A percentile compares a stretch with the other conserved stretches of the same genome.
Conservation (phyloP, 2,888 invertebrate genomes). For the Plebejus argus region DNA sequence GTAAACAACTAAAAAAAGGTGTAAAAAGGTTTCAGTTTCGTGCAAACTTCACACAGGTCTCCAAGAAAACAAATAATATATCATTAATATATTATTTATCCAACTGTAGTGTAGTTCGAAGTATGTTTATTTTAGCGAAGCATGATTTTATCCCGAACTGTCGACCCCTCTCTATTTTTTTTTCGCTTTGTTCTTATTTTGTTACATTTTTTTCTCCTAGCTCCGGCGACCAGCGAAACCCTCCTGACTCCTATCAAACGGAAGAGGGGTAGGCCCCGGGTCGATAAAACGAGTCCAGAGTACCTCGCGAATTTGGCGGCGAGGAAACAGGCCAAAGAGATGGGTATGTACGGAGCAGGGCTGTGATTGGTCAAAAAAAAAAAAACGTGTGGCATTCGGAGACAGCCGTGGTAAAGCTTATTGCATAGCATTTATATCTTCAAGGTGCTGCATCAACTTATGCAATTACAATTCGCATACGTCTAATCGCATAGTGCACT, state of each 20-base stretch:
- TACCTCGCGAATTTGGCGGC: conserved; percentile 69
- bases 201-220: conserved; percentile 37
- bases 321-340: conserved; percentile 66
- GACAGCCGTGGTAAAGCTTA: too few species aligned
- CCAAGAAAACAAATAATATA: neutral
- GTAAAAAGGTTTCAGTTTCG: neutral
- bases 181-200: conserved; percentile 35
- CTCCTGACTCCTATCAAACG: conserved; percentile 54
- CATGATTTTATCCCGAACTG: neutral
- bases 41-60: neutral
- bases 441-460: too few species aligned
- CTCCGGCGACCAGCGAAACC: conserved; percentile 52
- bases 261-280: conserved; percentile 67
- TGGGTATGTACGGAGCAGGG: conserved; percentile 53
- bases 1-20: too few species aligned
- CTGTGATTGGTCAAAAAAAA: neutral
- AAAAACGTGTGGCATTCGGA: too few species aligned
- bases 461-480: too few species aligned
- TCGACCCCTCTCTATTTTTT: conserved; percentile 41
- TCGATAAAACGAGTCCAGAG: conserved; percentile 72
- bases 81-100: neutral
- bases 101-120: neutral
- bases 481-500: too few species aligned
- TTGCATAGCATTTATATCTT: too few species aligned
- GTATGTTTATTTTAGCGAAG: conserved; percentile 15